Base-by-base conservation (phyloP, 2,113 vertebrate genomes). In the Microtus ochrogaster region DNA sequence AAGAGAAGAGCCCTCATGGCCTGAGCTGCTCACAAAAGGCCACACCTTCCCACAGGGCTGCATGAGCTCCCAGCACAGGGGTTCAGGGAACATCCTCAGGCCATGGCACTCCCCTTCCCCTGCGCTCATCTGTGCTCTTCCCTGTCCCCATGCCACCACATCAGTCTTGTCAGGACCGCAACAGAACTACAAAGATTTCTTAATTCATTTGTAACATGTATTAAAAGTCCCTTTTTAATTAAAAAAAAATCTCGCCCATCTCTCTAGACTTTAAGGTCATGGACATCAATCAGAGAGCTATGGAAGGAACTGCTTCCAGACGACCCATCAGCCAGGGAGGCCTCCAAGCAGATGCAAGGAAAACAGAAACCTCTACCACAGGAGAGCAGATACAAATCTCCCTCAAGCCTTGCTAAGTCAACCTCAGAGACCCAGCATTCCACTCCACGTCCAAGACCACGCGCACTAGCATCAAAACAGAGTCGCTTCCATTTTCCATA, bases 311-410 rank as follows among this genome's bases (percentile, higher is more conserved):
- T 66, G 55, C 36, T 95, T 77, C 85, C 81, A 66, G 76, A 58
- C 6, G 87, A 52, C 79, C 72, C 44, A n/a, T 72, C 91, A 10
- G 17, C 86, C 90, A 39, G 92, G n/a, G 41, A 44, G 72, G 76
- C 41, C 30, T 89, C 79, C 76, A 44, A 87, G 70, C 58, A 95
- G 21, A 65, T 89, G 52, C 16, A 86, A 39, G 26, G 47, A 89
- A 94, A 61, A 78, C 33, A 93, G 95, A 96, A 91, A 97, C 96
- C 83, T 97, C 95, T 95, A 94, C 95, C 97, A 96, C 98, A 98
- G 97, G 92, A 96, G 97, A 97, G 85, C 96, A 97, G 97, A 98
- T 97, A 98, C 72, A 78, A 98, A 98, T 97, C 98, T 98, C 96
- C 97, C 97, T 97, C 94, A 94, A 82, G 95, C 83, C 77, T 97